These are phyloP conservation scores for Limosa lapponica DNA, from an alignment of 2,797 vertebrate species.

Conservation along the genomic window DNA sequence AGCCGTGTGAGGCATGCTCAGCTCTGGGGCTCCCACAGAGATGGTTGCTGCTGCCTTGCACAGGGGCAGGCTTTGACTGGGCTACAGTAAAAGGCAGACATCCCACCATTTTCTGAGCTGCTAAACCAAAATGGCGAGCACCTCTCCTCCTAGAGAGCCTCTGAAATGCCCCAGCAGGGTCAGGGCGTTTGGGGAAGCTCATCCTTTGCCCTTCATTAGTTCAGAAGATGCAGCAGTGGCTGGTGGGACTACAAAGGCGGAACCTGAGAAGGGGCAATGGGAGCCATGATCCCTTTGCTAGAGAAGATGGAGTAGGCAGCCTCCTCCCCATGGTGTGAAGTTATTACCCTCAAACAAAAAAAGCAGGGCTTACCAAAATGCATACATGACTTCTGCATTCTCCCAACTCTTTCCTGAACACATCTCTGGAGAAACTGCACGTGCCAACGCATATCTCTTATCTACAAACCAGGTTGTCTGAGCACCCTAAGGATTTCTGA, in stretches of 20 bases:
- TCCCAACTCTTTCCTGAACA: not conserved
- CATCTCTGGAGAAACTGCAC: not conserved
- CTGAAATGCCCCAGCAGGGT: not conserved
- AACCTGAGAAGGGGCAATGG: not conserved
- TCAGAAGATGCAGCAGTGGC: not conserved
- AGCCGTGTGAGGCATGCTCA: accelerated
- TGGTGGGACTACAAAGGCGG: not conserved
- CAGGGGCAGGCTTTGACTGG: not conserved
- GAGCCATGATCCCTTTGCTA: not conserved
- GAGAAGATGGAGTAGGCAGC: not conserved
- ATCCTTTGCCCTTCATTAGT: not conserved
- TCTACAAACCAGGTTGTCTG: not conserved
- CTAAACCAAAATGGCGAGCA: not conserved
- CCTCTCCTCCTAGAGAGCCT: not conserved
- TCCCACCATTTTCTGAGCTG: not conserved
- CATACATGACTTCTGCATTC: not conserved
- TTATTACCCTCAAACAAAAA: not conserved
- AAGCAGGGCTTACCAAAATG: not conserved
- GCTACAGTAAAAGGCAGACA: not conserved
- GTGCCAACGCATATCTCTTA: accelerated
- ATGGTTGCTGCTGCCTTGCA: not conserved
- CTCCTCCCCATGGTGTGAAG: not conserved
- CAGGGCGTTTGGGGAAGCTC: not conserved
- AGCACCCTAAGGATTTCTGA: not conserved
- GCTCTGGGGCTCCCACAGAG: not conserved